Evolutionary conservation across 2,888 invertebrate genomes (phyloP).

Genomic region (Cerceris rybyensis): DNA sequence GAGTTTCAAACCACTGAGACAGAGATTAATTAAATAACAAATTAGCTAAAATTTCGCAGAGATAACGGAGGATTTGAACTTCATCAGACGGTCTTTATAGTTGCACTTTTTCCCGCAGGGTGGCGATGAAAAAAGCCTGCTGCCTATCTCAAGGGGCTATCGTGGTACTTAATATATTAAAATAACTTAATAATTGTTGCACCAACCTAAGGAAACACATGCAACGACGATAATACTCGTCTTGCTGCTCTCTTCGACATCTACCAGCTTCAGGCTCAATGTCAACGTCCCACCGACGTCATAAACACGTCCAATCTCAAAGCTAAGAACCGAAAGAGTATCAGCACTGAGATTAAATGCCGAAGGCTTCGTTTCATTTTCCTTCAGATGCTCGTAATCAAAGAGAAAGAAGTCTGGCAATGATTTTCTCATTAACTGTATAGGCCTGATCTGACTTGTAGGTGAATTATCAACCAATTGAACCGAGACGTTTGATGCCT

Average conservation of each 20-base stretch:
- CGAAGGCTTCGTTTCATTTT: slow-evolving; percentile 86
- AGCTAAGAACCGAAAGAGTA: slow-evolving; percentile 86
- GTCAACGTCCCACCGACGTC: slow-evolving; percentile 92
- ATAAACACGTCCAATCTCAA: slow-evolving; percentile 87
- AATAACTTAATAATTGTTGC: neutral
- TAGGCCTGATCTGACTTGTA: slow-evolving; percentile 71
- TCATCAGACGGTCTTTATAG: too few species aligned
- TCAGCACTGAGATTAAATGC: slow-evolving; percentile 87
- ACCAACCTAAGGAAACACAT: slow-evolving; percentile 82
- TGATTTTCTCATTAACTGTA: slow-evolving; percentile 84
- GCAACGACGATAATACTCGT: slow-evolving; percentile 80
- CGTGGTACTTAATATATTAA: too few species aligned
- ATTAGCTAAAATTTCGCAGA: too few species aligned
- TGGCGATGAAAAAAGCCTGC: too few species aligned
- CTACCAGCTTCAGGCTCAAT: slow-evolving; percentile 87
- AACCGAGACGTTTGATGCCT: slow-evolving; percentile 52
- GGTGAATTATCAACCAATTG: slow-evolving; percentile 54
- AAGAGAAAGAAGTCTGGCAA: slow-evolving; percentile 90
- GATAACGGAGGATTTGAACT: too few species aligned
- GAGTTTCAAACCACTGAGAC: too few species aligned
- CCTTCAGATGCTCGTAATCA: slow-evolving; percentile 87
- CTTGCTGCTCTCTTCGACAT: slow-evolving; percentile 79
- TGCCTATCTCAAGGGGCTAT: too few species aligned
- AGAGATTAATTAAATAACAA: too few species aligned
- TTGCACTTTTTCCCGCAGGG: too few species aligned